Percentiles rank a stretch among this genome's conserved stretches.
Conservation (phyloP, 1,140 invertebrate genomes). For the Aphelinus atriplicis region DNA sequence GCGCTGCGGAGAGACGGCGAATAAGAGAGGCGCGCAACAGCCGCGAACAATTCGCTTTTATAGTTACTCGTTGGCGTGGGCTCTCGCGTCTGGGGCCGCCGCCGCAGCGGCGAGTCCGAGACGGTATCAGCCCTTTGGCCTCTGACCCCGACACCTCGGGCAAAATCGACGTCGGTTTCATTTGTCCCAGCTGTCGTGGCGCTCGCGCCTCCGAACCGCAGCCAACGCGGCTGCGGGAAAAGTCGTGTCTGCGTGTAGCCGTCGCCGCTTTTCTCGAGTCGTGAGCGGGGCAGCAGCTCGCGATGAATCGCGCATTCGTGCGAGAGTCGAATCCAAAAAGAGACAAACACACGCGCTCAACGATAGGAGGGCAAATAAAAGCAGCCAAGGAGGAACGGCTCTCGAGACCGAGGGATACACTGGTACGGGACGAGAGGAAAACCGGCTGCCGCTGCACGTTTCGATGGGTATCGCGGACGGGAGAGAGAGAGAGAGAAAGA, state of each 20-base stretch:
- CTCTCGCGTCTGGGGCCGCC: not conserved
- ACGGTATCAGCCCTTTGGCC: no score
- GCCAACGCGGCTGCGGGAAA: no score
- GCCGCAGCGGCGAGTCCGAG: no score
- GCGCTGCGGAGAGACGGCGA: not conserved
- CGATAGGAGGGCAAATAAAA: not conserved
- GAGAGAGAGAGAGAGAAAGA: not conserved
- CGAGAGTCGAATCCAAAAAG: not conserved
- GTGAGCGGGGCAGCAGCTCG: no score
- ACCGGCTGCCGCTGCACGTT: slow-evolving; percentile 37
- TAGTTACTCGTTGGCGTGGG: slow-evolving; percentile 5
- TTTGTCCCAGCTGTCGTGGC: slow-evolving; percentile 24
- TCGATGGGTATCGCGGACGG: slow-evolving; percentile 6
- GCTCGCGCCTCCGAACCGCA: no score
- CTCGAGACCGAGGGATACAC: not conserved
- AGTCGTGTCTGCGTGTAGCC: no score
- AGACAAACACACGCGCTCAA: slow-evolving; percentile 8
- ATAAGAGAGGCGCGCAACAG: not conserved
- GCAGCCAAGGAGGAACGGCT: slow-evolving; percentile 5
- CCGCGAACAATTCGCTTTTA: slow-evolving; percentile 22
- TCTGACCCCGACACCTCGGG: no score
- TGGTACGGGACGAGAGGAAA: slow-evolving; percentile 27
- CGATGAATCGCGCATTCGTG: slow-evolving; percentile 1
- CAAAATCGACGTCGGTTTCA: slow-evolving; percentile 11
- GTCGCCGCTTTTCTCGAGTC: no score